Evolutionary conservation across 2,888 invertebrate species (phyloP), one percentile per base, ranked within the genome.

Genomic region (Platerodrilus igneus): DNA sequence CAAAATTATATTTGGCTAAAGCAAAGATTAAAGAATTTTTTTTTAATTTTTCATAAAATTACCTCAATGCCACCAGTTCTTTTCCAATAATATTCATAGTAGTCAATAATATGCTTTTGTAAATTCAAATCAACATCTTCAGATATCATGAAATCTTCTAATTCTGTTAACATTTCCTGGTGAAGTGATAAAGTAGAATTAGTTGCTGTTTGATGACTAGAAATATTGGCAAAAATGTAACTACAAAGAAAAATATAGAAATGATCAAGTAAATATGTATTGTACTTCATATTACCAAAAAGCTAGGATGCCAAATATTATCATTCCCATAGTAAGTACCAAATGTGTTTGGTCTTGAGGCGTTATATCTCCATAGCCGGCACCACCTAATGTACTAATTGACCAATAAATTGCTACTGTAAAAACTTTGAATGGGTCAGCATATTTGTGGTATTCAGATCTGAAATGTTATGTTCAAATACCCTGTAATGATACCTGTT

Each of bases 61-160:
- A 52, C 50, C 5, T 50, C 39, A 20, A 41, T 70, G 5, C 73
- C 74, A 35, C 70, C 69, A 2, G 73, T 75, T 50, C 74, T 65
- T 47, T 71, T 72, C 74, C 74, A 75, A 23, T 71, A 68, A 51
- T 75, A 75, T 55, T 73, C 72, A 38, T 73, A 72, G 59, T 75
- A 73, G 51, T 68, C 69, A 53, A 71, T 50, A 16, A 74, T 68
- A 62, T 69, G 71, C 31, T 23, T 23, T 26, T 41, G 36, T 18
- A 51, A 31, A 2, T 15, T 14, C 3, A 19, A 17, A 13, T 49
- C 35, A 7, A 55, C 42, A 2, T 36, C 32, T 29, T 50, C 52
- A 8, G 44, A 37, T 15, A 39, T 27, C 37, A 53, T 37, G 22
- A 49, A 51, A n/a, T 10, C 29, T 19, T 39, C 45, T 20, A 55